Evolutionary conservation across 2,888 invertebrate genomes (phyloP), one percentile per base, ranked within the genome.

Genomic region (Lithophane ornitopus): DNA sequence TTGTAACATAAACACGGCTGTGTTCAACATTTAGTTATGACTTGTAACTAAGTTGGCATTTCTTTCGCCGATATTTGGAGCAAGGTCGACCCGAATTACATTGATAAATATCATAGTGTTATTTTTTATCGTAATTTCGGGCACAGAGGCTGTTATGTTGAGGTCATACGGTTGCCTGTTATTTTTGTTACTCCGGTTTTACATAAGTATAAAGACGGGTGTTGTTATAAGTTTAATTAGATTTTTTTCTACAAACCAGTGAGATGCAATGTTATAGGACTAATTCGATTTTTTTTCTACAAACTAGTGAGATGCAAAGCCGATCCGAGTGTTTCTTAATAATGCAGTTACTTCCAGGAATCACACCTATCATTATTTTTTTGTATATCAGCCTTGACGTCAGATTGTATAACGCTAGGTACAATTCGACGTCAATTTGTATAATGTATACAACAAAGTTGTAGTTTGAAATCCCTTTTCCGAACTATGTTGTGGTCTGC

Each of bases 81-180:
- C 94, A 93, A 92, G 95, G 94, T 85, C 90, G 82, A 44, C 74
- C 86, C 81, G 84, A 91, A 90, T 92, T 90, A 88, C 86, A 84
- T 83, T 90, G 93, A 94, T 94, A 92, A 91, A 92, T 93, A 94
- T 94, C 94, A 91, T 90, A 88, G 87, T 89, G 90, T 90, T 91
- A 91, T 89, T 90, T 91, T 93, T 92, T 91, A 92, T 91, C 88
- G 91, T 89, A 85, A 91, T 86, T 90, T 92, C 88, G 87, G 76
- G 70, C 66, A 73, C 65, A 76, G 77, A 79, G 82, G 77, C 80
- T 75, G 83, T 81, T 87, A 85, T 83, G 86, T 78, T 88, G 81
- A 87, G 89, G 89, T 85, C 82, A 75, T 82, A 76, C 44, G 56
- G 46, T 74, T 75, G 76, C 19, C 26, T 78, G 39, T 49, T 78